These are phyloP conservation scores for Siphlonurus alternatus DNA, from an alignment of 2,888 invertebrate genomes.

Conservation along the genomic window DNA sequence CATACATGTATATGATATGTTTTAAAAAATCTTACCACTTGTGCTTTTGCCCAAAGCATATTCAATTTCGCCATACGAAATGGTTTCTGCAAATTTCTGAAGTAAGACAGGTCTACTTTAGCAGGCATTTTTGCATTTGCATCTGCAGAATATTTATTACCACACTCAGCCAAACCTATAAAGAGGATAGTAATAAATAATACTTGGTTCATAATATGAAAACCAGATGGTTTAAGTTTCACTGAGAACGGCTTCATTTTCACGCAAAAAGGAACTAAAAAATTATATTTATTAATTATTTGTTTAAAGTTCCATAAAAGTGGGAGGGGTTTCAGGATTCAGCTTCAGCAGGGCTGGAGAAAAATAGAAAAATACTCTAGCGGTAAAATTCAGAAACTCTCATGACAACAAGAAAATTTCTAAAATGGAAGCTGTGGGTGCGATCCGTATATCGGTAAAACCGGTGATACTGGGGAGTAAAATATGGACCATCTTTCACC, in stretches of 20 bases:
- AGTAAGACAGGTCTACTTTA: slow-evolving; percentile 27
- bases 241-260: neutral
- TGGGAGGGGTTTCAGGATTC: neutral
- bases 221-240: neutral
- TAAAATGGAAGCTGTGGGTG: neutral
- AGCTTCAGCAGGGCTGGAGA: neutral
- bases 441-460: too few relatives aligned
- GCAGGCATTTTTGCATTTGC: slow-evolving; percentile 29
- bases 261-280: neutral
- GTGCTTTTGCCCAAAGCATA: slow-evolving; percentile 77
- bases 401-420: neutral
- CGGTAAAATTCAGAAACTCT: neutral
- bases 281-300: neutral
- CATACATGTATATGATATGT: too few relatives aligned
- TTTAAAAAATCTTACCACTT: slow-evolving; percentile 66
- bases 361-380: neutral
- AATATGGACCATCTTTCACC: too few relatives aligned
- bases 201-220: neutral
- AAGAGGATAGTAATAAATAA: neutral
- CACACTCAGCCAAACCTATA: neutral
- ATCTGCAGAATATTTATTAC: slow-evolving; percentile 47
- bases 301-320: neutral
- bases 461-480: too few relatives aligned
- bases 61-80: slow-evolving; percentile 85
- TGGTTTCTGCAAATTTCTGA: slow-evolving; percentile 61